phyloP scores from a whole-genome alignment of 1,140 invertebrate genomes.

The Holcopasites calliopsidis region DNA sequence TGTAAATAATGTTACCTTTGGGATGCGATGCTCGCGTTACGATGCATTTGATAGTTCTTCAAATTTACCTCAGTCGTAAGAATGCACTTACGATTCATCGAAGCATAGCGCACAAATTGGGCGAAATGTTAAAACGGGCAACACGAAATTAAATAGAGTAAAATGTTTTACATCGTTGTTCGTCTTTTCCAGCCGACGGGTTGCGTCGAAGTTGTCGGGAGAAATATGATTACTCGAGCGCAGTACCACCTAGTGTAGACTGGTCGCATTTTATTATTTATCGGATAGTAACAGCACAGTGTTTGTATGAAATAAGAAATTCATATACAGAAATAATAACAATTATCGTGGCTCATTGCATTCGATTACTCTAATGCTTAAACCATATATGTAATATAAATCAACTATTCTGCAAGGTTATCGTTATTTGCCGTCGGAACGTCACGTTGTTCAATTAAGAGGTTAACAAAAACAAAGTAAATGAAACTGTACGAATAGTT shows the following conservation, averaged over 20 bases:
- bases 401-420: background rate
- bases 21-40: conserved; percentile 24
- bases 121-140: background rate
- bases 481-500: background rate
- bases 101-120: background rate
- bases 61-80: conserved; percentile 49
- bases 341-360: background rate
- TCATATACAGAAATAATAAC: background rate
- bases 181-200: background rate
- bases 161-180: background rate
- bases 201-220: background rate
- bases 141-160: background rate
- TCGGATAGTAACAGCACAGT: background rate
- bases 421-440: background rate
- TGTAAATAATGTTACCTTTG: conserved; percentile 50
- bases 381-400: background rate
- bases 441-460: background rate
- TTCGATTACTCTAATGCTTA: background rate
- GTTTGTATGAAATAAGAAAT: background rate
- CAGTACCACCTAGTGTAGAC: background rate
- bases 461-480: background rate
- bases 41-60: conserved; percentile 53
- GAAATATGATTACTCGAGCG: background rate
- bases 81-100: conserved; percentile 20
- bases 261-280: background rate